phyloP scores from a whole-genome alignment of 2,888 invertebrate genomes.

The Hipparchia sbordonii region DNA sequence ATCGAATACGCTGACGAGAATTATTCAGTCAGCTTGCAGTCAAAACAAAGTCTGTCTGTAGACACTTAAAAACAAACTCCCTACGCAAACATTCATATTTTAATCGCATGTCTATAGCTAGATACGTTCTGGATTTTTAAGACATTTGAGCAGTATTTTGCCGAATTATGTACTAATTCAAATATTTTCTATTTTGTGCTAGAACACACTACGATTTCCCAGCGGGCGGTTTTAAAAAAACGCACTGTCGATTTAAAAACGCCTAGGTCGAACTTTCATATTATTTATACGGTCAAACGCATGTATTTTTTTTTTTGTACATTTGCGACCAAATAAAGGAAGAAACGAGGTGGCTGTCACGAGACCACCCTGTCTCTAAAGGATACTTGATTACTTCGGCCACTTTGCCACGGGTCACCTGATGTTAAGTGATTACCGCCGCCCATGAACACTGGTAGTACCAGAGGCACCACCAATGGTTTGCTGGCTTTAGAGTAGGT shows the following conservation, averaged over 20 bases:
- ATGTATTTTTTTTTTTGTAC: too few relatives aligned
- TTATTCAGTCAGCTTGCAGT: background rate
- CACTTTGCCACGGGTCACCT: too few relatives aligned
- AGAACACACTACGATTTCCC: background rate
- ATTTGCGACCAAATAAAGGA: too few relatives aligned
- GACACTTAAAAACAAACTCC: constrained; percentile 38
- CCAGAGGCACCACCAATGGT: too few relatives aligned
- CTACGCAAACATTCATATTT: constrained; percentile 29
- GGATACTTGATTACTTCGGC: too few relatives aligned
- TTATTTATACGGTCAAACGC: too few relatives aligned
- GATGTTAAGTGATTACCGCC: too few relatives aligned
- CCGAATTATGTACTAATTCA: constrained; percentile 10
- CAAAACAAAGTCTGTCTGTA: constrained; percentile 19
- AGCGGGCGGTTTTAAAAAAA: background rate
- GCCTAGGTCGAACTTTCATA: background rate
- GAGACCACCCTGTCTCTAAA: too few relatives aligned
- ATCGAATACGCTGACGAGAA: background rate
- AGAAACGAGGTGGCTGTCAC: too few relatives aligned
- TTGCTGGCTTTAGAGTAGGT: too few relatives aligned
- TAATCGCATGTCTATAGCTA: constrained; percentile 20
- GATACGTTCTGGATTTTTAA: constrained; percentile 17
- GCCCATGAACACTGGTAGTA: too few relatives aligned
- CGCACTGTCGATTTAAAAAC: background rate
- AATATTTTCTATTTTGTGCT: background rate
- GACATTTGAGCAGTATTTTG: constrained; percentile 19